Base-by-base conservation (phyloP, 2,888 invertebrate genomes). In the Dynastes tityus region DNA sequence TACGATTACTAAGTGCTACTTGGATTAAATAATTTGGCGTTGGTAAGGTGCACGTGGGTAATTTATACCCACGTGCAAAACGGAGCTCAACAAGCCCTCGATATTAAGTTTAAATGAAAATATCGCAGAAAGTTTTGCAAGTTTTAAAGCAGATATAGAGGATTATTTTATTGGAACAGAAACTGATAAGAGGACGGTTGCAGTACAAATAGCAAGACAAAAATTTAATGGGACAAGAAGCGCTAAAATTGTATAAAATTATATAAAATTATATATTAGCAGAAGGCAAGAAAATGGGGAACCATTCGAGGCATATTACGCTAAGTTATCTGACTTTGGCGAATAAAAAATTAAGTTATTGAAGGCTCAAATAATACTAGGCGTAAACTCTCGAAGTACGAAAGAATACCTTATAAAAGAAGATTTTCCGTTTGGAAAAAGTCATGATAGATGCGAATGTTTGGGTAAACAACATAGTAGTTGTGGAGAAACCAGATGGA, bases 401-500 rank as follows among this genome's bases (percentile, higher is more conserved):
- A 4, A 61, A 61, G 61, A 27, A 74, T 63, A 27, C 6, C 27
- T 27, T 6, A 27, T 80, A 22, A 53, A 65, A 74, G 74, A 80
- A 61, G 64, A 67, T 75, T 49, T 27, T 32, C 8, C 29, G 3
- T 63, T 22, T 78, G 32, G 27, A 73, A 64, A 79, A 79, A 71
- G 63, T 70, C 8, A 13, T 79, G 11, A 9, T 53, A 2, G 83
- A 70, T 16, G 45, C 49, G 9, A 45, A 32, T 32, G 45, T 9
- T 1, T 75, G 74, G 63, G 40, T 75, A 82, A 81, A 76, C 79
- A 55, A 82, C 79, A 70, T 79, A 29, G 82, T 82, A 13, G 45
- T 82, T 63, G 80, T 82, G 2, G 78, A 73, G 13, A 75, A 83
- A 83, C 76, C 55, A 45, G 74, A 83, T 73, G 76, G 61, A 13